These are phyloP conservation scores for Machimus atricapillus DNA, from an alignment of 2,888 invertebrate genomes.

Conservation along the genomic window DNA sequence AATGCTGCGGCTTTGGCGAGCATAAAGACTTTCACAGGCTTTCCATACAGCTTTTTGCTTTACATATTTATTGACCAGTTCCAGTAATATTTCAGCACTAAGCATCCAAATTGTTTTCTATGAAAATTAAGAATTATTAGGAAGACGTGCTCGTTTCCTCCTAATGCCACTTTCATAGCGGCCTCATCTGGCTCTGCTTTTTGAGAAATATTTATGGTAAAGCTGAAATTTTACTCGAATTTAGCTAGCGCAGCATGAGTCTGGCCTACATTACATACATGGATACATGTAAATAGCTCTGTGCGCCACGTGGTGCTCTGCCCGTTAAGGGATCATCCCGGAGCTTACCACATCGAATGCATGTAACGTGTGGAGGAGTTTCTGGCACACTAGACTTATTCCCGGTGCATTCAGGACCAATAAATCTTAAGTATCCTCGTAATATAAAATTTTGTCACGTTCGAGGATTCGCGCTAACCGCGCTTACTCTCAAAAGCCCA, in stretches of 20 bases:
- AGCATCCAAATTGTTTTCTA: neutral
- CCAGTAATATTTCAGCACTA: neutral
- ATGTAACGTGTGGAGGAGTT: neutral
- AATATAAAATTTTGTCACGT: neutral
- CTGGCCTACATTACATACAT: neutral
- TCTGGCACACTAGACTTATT: neutral
- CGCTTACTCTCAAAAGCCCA: neutral
- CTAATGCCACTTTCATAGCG: neutral
- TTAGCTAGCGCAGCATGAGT: neutral
- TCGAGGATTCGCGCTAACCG: neutral
- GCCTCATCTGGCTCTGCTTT: neutral
- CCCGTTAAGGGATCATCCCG: neutral
- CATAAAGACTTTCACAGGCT: neutral
- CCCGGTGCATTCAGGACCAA: neutral
- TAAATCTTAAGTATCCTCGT: neutral
- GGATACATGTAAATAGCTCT: neutral
- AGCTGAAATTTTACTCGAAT: neutral
- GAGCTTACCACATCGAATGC: neutral
- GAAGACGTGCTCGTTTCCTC: neutral
- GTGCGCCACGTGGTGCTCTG: neutral
- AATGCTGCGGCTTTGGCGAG: neutral
- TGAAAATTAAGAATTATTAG: neutral
- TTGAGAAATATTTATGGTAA: neutral
- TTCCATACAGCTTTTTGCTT: neutral
- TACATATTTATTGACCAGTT: neutral